Evolutionary conservation across 2,797 vertebrate genomes (phyloP), one percentile per base, ranked within the genome.

Genomic region (Rhinoraja longicauda): DNA sequence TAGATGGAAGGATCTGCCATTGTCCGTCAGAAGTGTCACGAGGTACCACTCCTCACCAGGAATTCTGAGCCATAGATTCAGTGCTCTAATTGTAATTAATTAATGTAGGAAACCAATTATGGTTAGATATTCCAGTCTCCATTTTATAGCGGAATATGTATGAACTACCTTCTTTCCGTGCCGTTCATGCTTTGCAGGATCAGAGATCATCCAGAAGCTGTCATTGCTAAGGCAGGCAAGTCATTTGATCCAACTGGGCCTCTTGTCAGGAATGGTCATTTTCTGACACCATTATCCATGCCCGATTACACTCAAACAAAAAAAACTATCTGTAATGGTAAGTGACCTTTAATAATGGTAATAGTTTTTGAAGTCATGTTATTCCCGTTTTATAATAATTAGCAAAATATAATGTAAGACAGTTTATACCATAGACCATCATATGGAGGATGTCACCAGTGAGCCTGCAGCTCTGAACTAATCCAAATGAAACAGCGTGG

Each of bases 401-500:
- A 53, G 36, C 32, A 45, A 73, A 91, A 73, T 72, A 73, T 12
- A 73, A 53, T 91, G 19, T 5, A 45, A 91, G 12, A n/a, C 70
- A 53, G 36, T 72, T 73, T 91, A 73, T 91, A 91, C 39, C 39
- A 88, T 36, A 32, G 59, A 62, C 10, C 29, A 26, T 90, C 64
- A 70, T 72, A 72, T 72, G 64, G 88, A 72, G 70, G 36, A 45
- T 92, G 70, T 75, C 67, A 92, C 26, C 70, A 75, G 90, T 53
- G 24, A 29, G 90, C 67, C 32, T 75, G 26, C 36, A 92, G 67
- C 67, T 29, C 36, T n/a, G n/a, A 45, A 57, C 90, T 92, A 92
- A 57, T 70, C 90, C 70, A 53, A 92, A 75, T 92, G 72, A 92
- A 73, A 75, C 72, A 91, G 90, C 32, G 45, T 53, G 24, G 39